Evolutionary conservation across 2,113 vertebrate species (phyloP).

Genomic region (Myodes glareolus): DNA sequence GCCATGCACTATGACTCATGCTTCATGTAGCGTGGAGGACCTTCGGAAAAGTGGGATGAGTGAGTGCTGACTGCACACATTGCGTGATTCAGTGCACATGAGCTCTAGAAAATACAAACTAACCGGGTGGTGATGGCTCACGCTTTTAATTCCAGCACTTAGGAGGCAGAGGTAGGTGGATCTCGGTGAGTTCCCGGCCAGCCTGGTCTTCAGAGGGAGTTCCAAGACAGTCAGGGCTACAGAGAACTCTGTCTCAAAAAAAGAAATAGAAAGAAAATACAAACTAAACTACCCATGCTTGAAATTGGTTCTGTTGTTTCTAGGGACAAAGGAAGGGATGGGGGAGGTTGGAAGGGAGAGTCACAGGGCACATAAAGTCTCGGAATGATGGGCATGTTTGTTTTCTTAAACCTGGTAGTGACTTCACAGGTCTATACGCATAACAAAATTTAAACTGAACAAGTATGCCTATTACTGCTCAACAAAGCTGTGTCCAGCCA

Average conservation of each 20-base stretch:
- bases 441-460: neutral
- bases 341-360: neutral
- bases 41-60: neutral
- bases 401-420: neutral
- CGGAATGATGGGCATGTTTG: neutral
- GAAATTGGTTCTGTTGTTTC: neutral
- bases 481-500: neutral
- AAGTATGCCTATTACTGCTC: neutral
- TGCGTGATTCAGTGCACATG: neutral
- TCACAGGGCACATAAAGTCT: neutral
- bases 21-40: neutral
- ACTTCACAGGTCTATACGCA: neutral
- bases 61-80: neutral
- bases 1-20: neutral
- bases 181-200: too few species aligned
- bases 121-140: too few species aligned
- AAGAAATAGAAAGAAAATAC: neutral
- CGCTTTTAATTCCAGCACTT: too few species aligned
- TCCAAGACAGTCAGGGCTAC: too few species aligned
- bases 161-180: too few species aligned
- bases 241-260: too few species aligned
- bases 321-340: neutral
- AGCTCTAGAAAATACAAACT: conserved; percentile 5
- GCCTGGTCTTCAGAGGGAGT: too few species aligned
- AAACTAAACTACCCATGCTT: neutral